A percentile compares a stretch with the other conserved stretches of the same genome.
phyloP scores from a whole-genome alignment of 37 sponge, comb jelly and placozoan genomes.

The Geodia barretti region DNA sequence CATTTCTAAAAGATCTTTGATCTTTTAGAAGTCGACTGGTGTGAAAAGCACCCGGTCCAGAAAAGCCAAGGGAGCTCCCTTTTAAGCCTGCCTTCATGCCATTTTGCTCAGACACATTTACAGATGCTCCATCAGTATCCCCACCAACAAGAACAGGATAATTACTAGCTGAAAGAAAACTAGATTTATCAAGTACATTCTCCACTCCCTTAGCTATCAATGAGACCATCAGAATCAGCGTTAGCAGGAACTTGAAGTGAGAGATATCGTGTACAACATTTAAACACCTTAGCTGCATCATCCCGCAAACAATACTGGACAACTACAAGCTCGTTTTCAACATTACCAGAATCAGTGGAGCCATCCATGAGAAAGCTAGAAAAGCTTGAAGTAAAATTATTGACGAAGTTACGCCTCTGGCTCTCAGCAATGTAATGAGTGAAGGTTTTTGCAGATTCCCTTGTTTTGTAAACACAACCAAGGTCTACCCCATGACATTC shows the following conservation, averaged over 20 bases:
- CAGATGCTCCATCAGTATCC: conserved; percentile 74
- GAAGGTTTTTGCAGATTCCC: conserved; percentile 4
- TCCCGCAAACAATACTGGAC: conserved; percentile 21
- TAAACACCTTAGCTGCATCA: conserved; percentile 22
- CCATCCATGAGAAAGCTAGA: conserved; percentile 79
- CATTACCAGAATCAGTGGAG: conserved; percentile 44
- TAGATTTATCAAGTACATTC: background rate
- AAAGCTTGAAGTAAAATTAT: conserved; percentile 32
- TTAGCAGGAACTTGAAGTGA: background rate
- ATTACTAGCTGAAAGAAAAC: background rate
- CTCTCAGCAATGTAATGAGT: conserved; percentile 28
- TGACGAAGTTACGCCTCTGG: conserved; percentile 26
- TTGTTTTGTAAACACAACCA: conserved; percentile 45
- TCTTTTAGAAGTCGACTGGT: background rate
- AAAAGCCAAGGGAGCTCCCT: conserved; percentile 4
- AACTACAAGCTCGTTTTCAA: conserved; percentile 60
- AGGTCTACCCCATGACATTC: conserved; percentile 49
- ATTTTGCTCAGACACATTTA: conserved; percentile 21
- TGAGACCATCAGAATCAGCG: background rate
- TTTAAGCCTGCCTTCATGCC: conserved; percentile 17
- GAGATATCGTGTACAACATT: conserved; percentile 22
- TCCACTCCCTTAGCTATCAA: background rate
- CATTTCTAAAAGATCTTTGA: too few species aligned
- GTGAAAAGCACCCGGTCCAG: conserved; percentile 27
- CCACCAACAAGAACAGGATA: background rate